Evolutionary conservation across 2,888 invertebrate species (phyloP).

Genomic region (Dilophus febrilis): DNA sequence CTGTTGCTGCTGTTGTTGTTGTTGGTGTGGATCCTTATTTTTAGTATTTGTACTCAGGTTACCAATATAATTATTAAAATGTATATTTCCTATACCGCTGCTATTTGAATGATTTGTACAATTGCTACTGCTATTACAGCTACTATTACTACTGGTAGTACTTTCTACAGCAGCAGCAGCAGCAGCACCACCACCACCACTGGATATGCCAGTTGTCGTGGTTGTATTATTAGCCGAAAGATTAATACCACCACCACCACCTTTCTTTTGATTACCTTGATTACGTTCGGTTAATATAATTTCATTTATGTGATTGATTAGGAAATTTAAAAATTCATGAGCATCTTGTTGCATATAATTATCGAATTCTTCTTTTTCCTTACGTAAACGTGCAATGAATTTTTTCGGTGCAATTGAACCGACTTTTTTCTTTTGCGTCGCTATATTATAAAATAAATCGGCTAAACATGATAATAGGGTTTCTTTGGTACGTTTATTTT

Average conservation of each 20-base stretch:
- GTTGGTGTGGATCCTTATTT: constrained; percentile 28
- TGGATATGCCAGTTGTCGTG: neutral
- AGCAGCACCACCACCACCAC: constrained; percentile 3
- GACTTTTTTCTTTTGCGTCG: constrained; percentile 99
- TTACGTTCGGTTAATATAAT: constrained; percentile 68
- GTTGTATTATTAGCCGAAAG: no score
- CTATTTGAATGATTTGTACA: neutral
- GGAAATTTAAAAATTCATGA: constrained; percentile 97
- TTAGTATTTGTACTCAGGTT: constrained; percentile 16
- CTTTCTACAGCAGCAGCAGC: neutral
- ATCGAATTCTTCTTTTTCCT: constrained; percentile 99
- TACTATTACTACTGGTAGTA: neutral
- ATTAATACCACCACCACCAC: neutral
- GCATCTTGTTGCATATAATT: constrained; percentile 99
- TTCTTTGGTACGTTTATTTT: constrained; percentile 90
- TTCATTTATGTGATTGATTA: constrained; percentile 97
- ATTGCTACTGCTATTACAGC: neutral
- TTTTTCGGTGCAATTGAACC: constrained; percentile 99
- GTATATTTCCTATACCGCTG: neutral
- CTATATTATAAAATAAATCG: constrained; percentile 97
- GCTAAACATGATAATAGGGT: constrained; percentile 94
- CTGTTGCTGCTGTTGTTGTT: constrained; percentile 23
- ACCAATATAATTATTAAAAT: neutral
- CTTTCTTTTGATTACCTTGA: constrained; percentile 14
- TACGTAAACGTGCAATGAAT: constrained; percentile 92